Evolutionary conservation across 2,888 invertebrate genomes (phyloP).

Genomic region (Eubasilissa splendida): DNA sequence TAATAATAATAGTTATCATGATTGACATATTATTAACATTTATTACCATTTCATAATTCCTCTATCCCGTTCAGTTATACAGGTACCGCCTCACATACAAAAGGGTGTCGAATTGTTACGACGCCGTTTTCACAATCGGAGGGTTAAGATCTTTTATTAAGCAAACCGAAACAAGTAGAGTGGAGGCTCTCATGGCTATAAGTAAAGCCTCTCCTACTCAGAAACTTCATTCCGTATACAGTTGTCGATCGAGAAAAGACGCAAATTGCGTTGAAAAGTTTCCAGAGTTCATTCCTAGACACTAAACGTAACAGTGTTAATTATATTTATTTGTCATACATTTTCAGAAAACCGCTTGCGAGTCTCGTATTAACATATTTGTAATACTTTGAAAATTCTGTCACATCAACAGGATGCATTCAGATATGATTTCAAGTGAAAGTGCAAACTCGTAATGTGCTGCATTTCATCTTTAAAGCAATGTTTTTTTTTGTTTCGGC

Average conservation of each 20-base stretch:
- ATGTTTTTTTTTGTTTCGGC: no score
- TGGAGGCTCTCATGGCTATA: conserved; percentile 13
- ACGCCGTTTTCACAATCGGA: conserved; percentile 5
- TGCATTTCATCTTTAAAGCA: not conserved
- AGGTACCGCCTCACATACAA: not conserved
- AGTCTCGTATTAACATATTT: conserved; percentile 2
- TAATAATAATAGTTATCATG: no score
- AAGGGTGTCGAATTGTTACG: not conserved
- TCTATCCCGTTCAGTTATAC: not conserved
- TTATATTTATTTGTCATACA: not conserved
- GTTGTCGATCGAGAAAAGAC: conserved; percentile 21
- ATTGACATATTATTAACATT: no score
- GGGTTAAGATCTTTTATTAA: not conserved
- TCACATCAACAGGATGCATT: conserved; percentile 1
- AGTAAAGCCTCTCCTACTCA: conserved; percentile 1
- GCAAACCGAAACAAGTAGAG: conserved; percentile 3
- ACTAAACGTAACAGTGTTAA: conserved; percentile 16
- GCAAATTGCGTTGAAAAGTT: not conserved
- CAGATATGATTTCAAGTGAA: conserved; percentile 14
- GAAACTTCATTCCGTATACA: conserved; percentile 6
- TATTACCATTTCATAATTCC: no score
- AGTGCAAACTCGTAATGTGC: not conserved
- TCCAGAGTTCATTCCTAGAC: not conserved
- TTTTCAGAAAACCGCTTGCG: conserved; percentile 11
- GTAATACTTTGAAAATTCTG: not conserved